Base-by-base conservation (phyloP, 1,140 invertebrate genomes). In the Brachionus rubens region DNA sequence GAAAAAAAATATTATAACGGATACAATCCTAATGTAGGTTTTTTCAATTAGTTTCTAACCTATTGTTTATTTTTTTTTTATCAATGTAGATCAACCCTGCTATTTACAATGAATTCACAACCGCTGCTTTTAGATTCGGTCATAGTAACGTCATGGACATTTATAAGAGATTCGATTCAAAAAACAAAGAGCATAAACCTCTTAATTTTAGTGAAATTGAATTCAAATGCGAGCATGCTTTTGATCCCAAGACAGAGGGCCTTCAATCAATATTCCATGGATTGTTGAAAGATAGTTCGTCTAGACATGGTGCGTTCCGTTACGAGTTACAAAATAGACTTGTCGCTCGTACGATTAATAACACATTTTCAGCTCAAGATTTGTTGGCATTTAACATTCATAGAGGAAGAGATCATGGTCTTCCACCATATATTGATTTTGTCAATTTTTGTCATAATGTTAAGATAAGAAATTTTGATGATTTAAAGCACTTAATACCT, bases 121-220 rank as follows among this genome's bases (percentile, higher is more conserved):
- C 75, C 10, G 52, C 75, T 19, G 75, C 75, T 24, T 76, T 59
- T 47, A 54, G 70, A 50, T 75, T 75, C 54, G 70, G 70, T 75
- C 70, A 75, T 54, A 41, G 21, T 41, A 26, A 54, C 14, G 36
- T 75, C 12, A 16, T 16, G 10, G 48, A 40, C 14, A 36, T 36
- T 19, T 24, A 54, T 21, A 28, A 33, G 0, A 16, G 40, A 2
- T 43, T 30, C 16, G 24, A 43, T 43, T 24, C 24, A 26, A 43
- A 41, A 19, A 21, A 65, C 12, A 3, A 19, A 24, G 43, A n/a
- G 24, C 12, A 43, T 19, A 41, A 21, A 28, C 10, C 36, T 0
- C 24, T 65, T 0, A 41, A 62, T 40, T 46, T 76, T 36, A 33
- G 43, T 30, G 33, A 54, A n/a, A 56, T 76, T 16, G 36, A 21